These are phyloP conservation scores for Anolis carolinensis DNA, from an alignment of 2,113 vertebrate species.

Conservation along the genomic window DNA sequence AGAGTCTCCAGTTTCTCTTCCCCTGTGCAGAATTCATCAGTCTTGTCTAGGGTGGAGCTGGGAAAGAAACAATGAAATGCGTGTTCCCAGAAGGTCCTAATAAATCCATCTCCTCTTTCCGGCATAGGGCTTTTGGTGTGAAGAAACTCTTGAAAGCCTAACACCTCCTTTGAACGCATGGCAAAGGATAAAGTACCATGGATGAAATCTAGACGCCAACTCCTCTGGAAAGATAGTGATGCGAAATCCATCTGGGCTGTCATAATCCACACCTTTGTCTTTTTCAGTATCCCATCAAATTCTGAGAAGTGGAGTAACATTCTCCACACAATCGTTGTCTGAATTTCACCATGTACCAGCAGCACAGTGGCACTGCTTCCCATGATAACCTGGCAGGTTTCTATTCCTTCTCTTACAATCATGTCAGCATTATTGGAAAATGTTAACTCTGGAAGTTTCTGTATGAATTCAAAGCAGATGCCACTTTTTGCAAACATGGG, in stretches of 20 bases:
- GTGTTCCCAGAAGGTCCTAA: slow-evolving; percentile 2
- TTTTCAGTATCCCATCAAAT: not conserved
- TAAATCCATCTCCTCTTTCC: not conserved
- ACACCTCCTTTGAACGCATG: not conserved
- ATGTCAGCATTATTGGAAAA: not conserved
- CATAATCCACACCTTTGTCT: not conserved
- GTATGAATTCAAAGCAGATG: not conserved
- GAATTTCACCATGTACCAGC: not conserved
- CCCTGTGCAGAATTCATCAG: not conserved
- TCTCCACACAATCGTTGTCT: not conserved
- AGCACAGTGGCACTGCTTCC: not conserved
- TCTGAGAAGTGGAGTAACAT: not conserved
- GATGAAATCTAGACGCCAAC: not conserved
- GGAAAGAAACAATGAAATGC: not conserved
- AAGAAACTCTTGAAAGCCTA: not conserved
- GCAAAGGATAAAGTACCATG: slow-evolving; percentile 2
- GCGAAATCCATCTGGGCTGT: not conserved
- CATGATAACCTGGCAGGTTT: not conserved
- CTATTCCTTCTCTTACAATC: too few relatives aligned
- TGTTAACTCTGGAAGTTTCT: not conserved
- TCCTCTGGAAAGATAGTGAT: not conserved
- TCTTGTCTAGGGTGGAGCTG: not conserved
- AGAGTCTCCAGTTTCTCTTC: not conserved
- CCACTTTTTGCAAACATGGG: not conserved
- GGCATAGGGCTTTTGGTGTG: not conserved